Conservation (phyloP, 2,888 invertebrate species). For the Zaprionus obscuricornis region DNA sequence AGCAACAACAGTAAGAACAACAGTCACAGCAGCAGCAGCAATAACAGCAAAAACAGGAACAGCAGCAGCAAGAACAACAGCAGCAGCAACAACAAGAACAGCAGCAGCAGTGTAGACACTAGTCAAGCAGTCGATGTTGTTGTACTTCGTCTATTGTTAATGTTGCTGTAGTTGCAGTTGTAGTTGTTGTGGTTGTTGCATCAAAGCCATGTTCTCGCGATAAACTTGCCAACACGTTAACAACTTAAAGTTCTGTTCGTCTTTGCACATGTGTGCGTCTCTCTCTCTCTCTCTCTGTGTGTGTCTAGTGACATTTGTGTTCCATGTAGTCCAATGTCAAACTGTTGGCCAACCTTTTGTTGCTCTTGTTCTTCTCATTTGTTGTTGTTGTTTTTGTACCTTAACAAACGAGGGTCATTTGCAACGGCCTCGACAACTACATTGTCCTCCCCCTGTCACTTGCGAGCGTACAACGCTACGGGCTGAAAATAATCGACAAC, state of each 20-base stretch:
- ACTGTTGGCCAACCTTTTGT: conserved; percentile 44
- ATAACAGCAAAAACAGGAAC: too few relatives aligned
- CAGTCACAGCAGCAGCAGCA: too few relatives aligned
- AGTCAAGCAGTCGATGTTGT: conserved; percentile 32
- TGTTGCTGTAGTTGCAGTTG: conserved; percentile 23
- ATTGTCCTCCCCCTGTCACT: background rate
- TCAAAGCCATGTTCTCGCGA: conserved; percentile 56
- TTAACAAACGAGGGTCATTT: conserved; percentile 64
- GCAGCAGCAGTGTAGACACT: conserved; percentile 10
- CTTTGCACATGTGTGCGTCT: conserved; percentile 14
- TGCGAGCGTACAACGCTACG: too few relatives aligned
- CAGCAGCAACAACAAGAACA: conserved; percentile 1
- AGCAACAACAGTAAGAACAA: too few relatives aligned
- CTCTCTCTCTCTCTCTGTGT: too few relatives aligned
- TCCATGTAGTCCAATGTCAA: conserved; percentile 61
- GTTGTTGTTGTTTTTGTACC: conserved; percentile 23
- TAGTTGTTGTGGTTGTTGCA: conserved; percentile 30
- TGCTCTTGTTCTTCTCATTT: conserved; percentile 8
- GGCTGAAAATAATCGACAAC: conserved; percentile 51
- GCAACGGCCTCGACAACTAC: conserved; percentile 15
- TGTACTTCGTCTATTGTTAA: conserved; percentile 1
- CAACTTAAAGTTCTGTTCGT: conserved; percentile 26
- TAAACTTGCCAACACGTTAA: conserved; percentile 63
- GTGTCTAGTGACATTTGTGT: conserved; percentile 53
- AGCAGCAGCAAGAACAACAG: conserved; percentile 6